Base-by-base conservation (phyloP, 2,797 vertebrate species). In the Momotus momota region DNA sequence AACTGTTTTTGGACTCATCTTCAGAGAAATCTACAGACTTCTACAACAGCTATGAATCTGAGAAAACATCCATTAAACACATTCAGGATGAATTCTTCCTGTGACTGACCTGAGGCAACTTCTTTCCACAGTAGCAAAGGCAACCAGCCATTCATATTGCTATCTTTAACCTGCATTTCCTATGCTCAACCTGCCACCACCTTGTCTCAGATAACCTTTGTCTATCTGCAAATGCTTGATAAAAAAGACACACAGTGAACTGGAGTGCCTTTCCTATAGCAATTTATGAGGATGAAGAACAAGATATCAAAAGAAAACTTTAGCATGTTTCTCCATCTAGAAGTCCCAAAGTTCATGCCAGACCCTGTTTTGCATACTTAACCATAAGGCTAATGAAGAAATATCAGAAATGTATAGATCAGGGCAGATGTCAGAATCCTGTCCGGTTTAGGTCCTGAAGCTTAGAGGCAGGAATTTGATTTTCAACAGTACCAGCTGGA, bases 11-110 rank as follows among this genome's bases (percentile, higher is more conserved):
- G 19, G 54, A 62, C 22, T 90, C 7, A 51, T 66, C 51, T 73
- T 80, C 57, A 31, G 78, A 78, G 26, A 89, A 85, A 82, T 62
- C 45, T 52, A n/a, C 18, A 15, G 77, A 64, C 40, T 78, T 78
- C 25, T 70, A 2, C 74, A 93, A 84, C 27, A 86, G 40, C 58
- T 49, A 57, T 45, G 45, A 79, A 52, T n/a, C n/a, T 33, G 33
- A 81, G 70, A 89, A 95, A 89, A 87, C 45, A 83, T 73, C 33
- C 65, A 49, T 74, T 83, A 80, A 94, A 65, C 60, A 64, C 14
- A 77, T 55, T 55, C n/a, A 82, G 80, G 95, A 90, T 69, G 8
- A 69, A 93, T 31, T 90, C 48, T 48, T 85, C 72, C 66, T 72
- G 20, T 70, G 62, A 72, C 11, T 88, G 81, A 90, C 74, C 85